Evolutionary conservation across 2,888 invertebrate species (phyloP).

Genomic region (Eupithecia abbreviata): DNA sequence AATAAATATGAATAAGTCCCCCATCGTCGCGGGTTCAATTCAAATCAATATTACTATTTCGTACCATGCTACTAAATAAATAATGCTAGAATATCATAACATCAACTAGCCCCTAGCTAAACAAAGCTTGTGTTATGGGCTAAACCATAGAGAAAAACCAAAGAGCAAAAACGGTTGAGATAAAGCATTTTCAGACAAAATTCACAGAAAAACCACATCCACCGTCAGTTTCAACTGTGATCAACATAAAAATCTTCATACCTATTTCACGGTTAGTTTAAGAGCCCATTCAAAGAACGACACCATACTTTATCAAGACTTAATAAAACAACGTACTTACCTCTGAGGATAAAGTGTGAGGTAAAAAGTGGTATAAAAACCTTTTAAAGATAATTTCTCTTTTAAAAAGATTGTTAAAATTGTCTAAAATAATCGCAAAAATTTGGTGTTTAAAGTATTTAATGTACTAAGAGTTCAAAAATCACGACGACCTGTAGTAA

Average conservation of each 20-base stretch:
- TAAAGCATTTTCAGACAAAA: not conserved
- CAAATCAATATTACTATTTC: no score
- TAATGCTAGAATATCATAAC: not conserved
- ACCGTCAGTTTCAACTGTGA: constrained; percentile 1
- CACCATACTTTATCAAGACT: not conserved
- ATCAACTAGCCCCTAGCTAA: not conserved
- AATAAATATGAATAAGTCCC: no score
- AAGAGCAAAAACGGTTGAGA: not conserved
- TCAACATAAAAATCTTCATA: constrained; percentile 3
- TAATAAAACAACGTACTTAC: no score
- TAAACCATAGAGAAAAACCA: not conserved
- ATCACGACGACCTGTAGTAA: no score
- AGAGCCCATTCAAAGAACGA: constrained; percentile 2
- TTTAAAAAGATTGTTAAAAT: no score
- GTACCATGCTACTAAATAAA: not conserved
- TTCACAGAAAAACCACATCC: constrained; percentile 7
- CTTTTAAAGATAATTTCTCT: no score
- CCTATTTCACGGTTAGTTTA: constrained; percentile 2
- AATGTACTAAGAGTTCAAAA: no score
- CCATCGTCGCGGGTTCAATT: no score
- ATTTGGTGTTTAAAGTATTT: no score
- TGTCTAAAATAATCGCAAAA: no score
- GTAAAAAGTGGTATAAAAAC: no score
- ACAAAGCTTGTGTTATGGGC: not conserved
- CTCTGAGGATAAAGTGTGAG: no score